Evolutionary conservation across 2,797 vertebrate genomes (phyloP).

Genomic region (Acanthopagrus latus): DNA sequence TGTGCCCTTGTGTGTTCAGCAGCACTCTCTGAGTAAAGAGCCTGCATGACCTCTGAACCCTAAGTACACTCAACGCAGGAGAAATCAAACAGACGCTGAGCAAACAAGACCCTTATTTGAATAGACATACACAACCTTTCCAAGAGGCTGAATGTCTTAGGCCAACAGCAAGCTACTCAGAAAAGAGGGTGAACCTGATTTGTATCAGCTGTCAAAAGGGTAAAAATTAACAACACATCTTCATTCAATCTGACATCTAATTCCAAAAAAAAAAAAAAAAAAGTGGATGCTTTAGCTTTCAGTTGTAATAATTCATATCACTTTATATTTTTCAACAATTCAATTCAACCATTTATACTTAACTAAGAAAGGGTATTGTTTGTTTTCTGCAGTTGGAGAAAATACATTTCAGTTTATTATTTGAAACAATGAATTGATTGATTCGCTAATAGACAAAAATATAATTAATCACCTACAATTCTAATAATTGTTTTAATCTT

Average conservation of each 20-base stretch:
- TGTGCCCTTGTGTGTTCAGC: constrained; percentile 79
- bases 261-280: background rate
- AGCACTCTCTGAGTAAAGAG: constrained; percentile 84
- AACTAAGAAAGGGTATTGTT: background rate
- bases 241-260: background rate
- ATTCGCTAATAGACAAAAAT: constrained; percentile 1
- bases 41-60: constrained; percentile 82
- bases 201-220: constrained; percentile 41
- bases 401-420: background rate
- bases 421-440: background rate
- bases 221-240: background rate
- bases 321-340: constrained; percentile 8
- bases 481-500: background rate
- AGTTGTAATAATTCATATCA: background rate
- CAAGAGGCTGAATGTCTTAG: constrained; percentile 66
- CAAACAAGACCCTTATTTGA: constrained; percentile 84
- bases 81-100: constrained; percentile 82
- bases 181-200: constrained; percentile 34
- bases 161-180: constrained; percentile 43
- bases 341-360: background rate
- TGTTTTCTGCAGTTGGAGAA: background rate
- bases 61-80: constrained; percentile 81
- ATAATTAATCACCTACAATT: background rate
- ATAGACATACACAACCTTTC: constrained; percentile 79
- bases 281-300: background rate